phyloP scores from a whole-genome alignment of 1,140 invertebrate genomes.

The Bombus cullumanus region DNA sequence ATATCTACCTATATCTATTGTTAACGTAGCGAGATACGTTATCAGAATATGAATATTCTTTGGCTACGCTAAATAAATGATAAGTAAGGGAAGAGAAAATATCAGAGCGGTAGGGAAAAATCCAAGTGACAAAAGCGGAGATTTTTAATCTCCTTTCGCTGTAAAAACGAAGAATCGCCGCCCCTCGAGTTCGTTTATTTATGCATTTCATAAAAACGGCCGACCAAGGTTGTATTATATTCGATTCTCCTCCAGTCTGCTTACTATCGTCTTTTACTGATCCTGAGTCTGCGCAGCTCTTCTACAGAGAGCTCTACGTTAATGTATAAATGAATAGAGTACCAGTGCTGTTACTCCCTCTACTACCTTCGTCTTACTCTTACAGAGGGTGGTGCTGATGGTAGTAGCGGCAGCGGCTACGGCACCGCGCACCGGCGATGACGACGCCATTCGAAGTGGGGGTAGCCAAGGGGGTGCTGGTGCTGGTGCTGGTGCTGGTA shows the following conservation, averaged over 20 bases:
- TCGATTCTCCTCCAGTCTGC: conserved; percentile 34
- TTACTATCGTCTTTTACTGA: not conserved
- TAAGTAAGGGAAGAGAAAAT: not conserved
- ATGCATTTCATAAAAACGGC: conserved; percentile 54
- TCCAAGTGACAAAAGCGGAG: conserved; percentile 9
- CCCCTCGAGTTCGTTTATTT: conserved; percentile 43
- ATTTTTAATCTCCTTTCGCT: conserved; percentile 40
- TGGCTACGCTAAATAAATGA: conserved; percentile 24
- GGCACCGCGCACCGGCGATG: not conserved
- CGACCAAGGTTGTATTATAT: conserved; percentile 33
- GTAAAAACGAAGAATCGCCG: conserved; percentile 36
- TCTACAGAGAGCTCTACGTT: conserved; percentile 21
- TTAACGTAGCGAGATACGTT: not conserved
- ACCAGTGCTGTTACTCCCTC: conserved; percentile 37
- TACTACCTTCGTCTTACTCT: conserved; percentile 35
- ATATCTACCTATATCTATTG: not conserved
- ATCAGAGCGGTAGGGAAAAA: not conserved
- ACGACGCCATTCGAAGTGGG: not conserved
- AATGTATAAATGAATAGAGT: conserved; percentile 53
- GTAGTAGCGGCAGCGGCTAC: not conserved
- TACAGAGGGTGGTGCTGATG: conserved; percentile 21
- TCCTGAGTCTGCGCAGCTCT: conserved; percentile 37
- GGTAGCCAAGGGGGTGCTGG: not conserved
- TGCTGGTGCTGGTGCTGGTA: too few species aligned
- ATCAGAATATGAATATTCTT: conserved; percentile 5